Percentiles rank a stretch among this genome's conserved stretches.
Evolutionary conservation across 2,888 invertebrate species (phyloP).

Genomic region (Ferdinandea cuprea): DNA sequence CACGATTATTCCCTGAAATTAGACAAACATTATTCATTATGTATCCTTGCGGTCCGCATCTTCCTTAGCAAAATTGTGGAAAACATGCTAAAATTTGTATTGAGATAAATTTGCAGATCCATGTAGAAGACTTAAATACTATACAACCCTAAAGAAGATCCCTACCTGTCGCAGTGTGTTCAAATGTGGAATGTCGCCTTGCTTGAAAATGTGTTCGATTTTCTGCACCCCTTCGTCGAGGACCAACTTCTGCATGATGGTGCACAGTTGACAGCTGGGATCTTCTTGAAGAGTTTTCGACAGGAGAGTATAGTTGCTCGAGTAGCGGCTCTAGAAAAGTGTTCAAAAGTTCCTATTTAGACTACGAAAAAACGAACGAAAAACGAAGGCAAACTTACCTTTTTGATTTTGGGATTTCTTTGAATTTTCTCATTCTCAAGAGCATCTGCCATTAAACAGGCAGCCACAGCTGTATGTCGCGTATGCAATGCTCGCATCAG

Average conservation of each 20-base stretch:
- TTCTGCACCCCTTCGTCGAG: conserved; percentile 89
- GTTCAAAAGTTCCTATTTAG: not conserved
- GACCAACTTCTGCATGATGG: conserved; percentile 93
- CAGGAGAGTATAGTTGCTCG: conserved; percentile 91
- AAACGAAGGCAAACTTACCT: conserved; percentile 76
- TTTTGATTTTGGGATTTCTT: conserved; percentile 82
- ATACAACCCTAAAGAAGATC: too few relatives aligned
- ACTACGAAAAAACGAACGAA: not conserved
- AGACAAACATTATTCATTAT: conserved; percentile 19
- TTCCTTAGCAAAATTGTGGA: too few relatives aligned
- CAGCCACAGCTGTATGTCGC: conserved; percentile 93
- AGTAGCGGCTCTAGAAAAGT: conserved; percentile 90
- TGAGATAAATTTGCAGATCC: too few relatives aligned
- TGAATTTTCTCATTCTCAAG: conserved; percentile 92
- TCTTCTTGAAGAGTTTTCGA: conserved; percentile 96
- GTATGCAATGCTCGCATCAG: conserved; percentile 91
- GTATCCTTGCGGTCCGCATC: not conserved
- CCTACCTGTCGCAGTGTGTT: conserved; percentile 93
- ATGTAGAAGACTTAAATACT: too few relatives aligned
- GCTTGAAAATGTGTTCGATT: conserved; percentile 92
- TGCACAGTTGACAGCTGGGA: conserved; percentile 96
- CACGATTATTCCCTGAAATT: conserved; percentile 93
- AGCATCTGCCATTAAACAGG: conserved; percentile 97
- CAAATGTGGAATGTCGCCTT: conserved; percentile 92
- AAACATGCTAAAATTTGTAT: not conserved